phyloP scores from a whole-genome alignment of 1,140 invertebrate species.

The Wiebesia pumilae region DNA sequence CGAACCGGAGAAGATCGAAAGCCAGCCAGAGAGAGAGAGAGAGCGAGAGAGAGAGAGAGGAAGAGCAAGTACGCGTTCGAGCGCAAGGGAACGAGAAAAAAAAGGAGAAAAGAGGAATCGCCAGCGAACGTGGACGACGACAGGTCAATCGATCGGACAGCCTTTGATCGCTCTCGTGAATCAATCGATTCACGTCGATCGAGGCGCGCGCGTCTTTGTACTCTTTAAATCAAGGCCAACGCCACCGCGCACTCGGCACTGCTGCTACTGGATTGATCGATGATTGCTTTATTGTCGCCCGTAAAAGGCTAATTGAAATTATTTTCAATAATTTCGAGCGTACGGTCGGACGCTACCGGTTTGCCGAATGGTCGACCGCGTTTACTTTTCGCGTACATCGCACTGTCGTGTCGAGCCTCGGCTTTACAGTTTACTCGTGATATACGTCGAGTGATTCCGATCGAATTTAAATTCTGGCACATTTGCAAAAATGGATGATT shows the following conservation, averaged over 20 bases:
- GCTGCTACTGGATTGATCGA: background rate
- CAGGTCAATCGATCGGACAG: constrained; percentile 39
- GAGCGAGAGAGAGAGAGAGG: background rate
- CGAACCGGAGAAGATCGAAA: too few relatives aligned
- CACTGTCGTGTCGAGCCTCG: too few relatives aligned
- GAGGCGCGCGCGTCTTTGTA: background rate
- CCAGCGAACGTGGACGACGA: background rate
- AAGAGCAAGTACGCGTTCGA: background rate
- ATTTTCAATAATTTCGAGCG: constrained; percentile 1
- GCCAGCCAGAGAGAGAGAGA: too few relatives aligned
- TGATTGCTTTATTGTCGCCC: constrained; percentile 3
- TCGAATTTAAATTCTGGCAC: too few relatives aligned
- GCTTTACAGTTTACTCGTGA: too few relatives aligned
- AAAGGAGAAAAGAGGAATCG: background rate
- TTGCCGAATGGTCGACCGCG: background rate
- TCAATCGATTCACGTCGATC: constrained; percentile 29
- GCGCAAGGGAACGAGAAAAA: background rate
- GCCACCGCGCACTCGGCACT: background rate
- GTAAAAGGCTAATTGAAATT: constrained; percentile 21
- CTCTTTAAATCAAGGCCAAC: background rate
- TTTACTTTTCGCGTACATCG: too few relatives aligned
- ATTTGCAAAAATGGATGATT: too few relatives aligned
- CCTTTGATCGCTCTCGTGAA: constrained; percentile 22
- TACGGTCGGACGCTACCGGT: background rate
- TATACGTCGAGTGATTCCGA: too few relatives aligned